phyloP scores from a whole-genome alignment of 2,888 invertebrate species.

The Tinea pellionella region DNA sequence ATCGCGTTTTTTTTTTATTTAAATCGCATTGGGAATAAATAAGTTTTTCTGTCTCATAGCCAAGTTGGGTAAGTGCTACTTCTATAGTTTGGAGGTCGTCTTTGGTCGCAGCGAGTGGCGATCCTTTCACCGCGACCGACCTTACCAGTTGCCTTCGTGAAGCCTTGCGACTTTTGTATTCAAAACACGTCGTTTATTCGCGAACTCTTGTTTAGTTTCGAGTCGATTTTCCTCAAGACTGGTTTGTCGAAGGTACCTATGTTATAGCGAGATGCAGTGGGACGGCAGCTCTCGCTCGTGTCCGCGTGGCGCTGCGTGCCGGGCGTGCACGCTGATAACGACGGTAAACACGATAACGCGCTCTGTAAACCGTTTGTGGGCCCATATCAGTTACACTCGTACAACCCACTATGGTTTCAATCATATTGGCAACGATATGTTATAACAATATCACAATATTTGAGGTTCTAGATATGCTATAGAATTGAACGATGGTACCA shows the following conservation, averaged over 20 bases:
- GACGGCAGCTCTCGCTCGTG: not conserved
- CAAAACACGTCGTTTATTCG: slow-evolving; percentile 6
- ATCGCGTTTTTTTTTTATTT: not conserved
- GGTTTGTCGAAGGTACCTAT: not conserved
- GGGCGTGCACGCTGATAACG: not conserved
- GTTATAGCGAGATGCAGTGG: not conserved
- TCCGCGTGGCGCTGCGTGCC: not conserved
- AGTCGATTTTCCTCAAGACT: slow-evolving; percentile 2
- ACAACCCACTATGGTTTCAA: not conserved
- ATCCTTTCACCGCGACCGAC: slow-evolving; percentile 10
- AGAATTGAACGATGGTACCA: too few species aligned
- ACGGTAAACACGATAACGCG: slow-evolving; percentile 8
- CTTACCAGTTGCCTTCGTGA: slow-evolving; percentile 6
- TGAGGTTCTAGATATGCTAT: too few species aligned
- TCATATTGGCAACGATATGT: too few species aligned
- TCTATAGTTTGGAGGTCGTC: not conserved
- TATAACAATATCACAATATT: too few species aligned
- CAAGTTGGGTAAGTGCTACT: not conserved
- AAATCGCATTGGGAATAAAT: not conserved
- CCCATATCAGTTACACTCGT: not conserved
- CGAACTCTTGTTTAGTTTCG: not conserved
- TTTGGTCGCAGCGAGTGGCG: not conserved
- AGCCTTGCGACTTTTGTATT: slow-evolving; percentile 12
- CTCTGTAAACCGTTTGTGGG: not conserved
- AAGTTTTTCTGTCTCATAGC: not conserved